These are phyloP conservation scores for Melipona bicolor DNA, from an alignment of 2,888 invertebrate species.

Conservation along the genomic window DNA sequence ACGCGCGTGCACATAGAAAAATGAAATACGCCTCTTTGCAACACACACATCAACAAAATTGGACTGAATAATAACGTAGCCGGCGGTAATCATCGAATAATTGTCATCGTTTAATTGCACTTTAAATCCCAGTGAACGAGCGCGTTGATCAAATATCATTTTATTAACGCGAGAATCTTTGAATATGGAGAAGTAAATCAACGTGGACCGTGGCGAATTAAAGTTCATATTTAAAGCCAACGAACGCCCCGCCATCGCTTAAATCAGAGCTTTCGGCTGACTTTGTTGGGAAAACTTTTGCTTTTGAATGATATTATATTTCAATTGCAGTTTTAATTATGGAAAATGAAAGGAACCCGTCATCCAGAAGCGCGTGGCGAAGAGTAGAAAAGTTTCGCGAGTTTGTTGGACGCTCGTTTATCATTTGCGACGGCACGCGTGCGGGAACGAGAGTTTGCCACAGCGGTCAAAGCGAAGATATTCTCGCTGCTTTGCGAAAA, in stretches of 20 bases:
- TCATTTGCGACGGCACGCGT: slow-evolving; percentile 61
- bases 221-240: slow-evolving; percentile 71
- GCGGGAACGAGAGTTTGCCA: slow-evolving; percentile 54
- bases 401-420: slow-evolving; percentile 65
- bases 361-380: not conserved
- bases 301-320: slow-evolving; percentile 77
- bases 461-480: slow-evolving; percentile 23
- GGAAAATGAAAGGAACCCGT: slow-evolving; percentile 70
- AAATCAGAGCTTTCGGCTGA: not conserved
- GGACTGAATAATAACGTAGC: not conserved
- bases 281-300: slow-evolving; percentile 72
- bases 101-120: not conserved
- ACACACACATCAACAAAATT: not conserved
- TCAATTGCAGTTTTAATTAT: slow-evolving; percentile 80
- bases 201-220: slow-evolving; percentile 37
- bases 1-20: too few species aligned
- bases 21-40: not conserved
- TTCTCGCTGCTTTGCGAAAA: slow-evolving; percentile 29
- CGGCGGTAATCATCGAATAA: not conserved
- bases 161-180: not conserved
- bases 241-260: slow-evolving; percentile 58
- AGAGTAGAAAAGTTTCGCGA: not conserved
- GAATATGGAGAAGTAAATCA: not conserved
- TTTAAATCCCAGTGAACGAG: not conserved
- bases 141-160: not conserved